A percentile compares a stretch with the other conserved stretches of the same genome.
These are phyloP conservation scores for Burhinus oedicnemus DNA, from an alignment of 2,113 vertebrate species.

Conservation along the genomic window DNA sequence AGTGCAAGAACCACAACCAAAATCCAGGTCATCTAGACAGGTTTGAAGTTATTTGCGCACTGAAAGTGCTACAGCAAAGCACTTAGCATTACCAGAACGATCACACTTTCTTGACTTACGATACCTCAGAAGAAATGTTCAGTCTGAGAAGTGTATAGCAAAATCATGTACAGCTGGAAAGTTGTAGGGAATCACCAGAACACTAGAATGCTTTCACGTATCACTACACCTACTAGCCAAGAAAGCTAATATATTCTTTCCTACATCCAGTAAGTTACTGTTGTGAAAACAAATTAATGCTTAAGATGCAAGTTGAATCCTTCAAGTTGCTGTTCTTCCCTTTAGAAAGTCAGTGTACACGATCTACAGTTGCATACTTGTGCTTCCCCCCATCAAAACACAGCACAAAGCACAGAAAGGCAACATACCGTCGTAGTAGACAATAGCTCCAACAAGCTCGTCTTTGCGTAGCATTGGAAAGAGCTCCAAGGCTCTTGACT, in stretches of 20 bases:
- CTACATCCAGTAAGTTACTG: accelerated
- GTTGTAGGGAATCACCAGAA: not conserved
- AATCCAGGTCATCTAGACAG: not conserved
- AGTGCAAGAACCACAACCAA: not conserved
- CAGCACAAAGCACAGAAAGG: not conserved
- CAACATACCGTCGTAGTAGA: constrained; percentile 94
- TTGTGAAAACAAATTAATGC: accelerated
- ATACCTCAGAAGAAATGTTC: not conserved
- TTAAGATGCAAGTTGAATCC: not conserved
- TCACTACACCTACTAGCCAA: not conserved
- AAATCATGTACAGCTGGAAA: not conserved
- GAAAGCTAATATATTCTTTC: accelerated
- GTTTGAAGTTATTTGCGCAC: not conserved
- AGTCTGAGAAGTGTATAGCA: not conserved
- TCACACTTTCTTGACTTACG: not conserved
- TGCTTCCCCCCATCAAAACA: accelerated
- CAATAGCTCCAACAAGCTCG: constrained; percentile 92
- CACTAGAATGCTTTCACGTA: too few relatives aligned
- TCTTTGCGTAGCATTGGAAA: constrained; percentile 97
- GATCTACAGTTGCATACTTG: accelerated
- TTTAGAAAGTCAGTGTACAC: accelerated
- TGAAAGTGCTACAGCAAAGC: not conserved
- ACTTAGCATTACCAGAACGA: not conserved
- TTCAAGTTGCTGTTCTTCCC: not conserved
- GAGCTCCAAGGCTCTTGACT: constrained; percentile 89